Percentiles rank a stretch among this genome's conserved stretches.
phyloP scores from a whole-genome alignment of 2,113 vertebrate species.

The Mola mola region DNA sequence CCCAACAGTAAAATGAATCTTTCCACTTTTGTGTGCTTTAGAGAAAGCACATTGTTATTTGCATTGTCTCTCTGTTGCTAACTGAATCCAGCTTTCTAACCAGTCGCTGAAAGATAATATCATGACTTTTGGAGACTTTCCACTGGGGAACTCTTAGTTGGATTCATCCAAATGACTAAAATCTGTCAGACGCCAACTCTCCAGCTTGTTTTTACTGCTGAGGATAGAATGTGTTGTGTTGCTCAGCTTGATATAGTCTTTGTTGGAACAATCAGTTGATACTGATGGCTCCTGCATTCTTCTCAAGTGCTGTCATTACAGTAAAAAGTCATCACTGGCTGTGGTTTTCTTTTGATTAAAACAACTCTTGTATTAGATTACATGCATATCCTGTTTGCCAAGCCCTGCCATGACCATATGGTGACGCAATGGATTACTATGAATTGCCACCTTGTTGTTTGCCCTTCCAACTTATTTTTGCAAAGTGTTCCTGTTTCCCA shows the following conservation, averaged over 20 bases:
- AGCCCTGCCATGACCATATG: conserved; percentile 26
- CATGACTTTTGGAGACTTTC: conserved; percentile 9
- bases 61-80: too few species aligned
- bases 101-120: conserved; percentile 12
- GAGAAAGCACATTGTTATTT: too few species aligned
- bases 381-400: conserved; percentile 22
- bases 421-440: conserved; percentile 32
- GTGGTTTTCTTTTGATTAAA: conserved; percentile 35
- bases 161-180: conserved; percentile 16
- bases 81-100: too few species aligned
- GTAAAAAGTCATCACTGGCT: conserved; percentile 5
- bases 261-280: neutral
- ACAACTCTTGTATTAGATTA: conserved; percentile 27
- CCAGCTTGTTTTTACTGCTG: neutral
- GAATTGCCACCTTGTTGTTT: conserved; percentile 18
- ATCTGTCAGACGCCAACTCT: conserved; percentile 6
- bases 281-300: neutral
- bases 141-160: conserved; percentile 4
- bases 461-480: conserved; percentile 20
- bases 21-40: too few species aligned
- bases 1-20: too few species aligned
- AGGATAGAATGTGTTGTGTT: neutral
- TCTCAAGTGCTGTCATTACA: neutral
- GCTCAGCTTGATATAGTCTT: neutral
- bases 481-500: neutral